phyloP scores from a whole-genome alignment of 1,140 invertebrate species.

The Pachypeltis micranthus region DNA sequence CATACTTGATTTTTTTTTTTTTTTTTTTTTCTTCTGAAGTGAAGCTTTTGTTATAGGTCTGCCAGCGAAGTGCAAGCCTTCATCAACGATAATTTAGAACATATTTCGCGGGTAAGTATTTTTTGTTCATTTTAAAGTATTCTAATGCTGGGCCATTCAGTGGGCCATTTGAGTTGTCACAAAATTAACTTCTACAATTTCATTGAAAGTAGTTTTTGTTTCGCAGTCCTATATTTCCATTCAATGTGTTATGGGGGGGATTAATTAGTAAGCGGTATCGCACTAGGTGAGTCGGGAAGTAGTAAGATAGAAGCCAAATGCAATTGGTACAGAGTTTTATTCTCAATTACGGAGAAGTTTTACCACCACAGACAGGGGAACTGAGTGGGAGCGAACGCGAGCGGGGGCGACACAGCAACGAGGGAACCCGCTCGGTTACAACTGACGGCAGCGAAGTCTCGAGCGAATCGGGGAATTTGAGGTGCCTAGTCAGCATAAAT shows the following conservation, averaged over 20 bases:
- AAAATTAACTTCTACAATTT: not conserved
- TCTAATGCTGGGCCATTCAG: not conserved
- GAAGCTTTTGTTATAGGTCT: conserved; percentile 17
- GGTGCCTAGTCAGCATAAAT: too few species aligned
- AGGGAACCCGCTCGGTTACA: too few species aligned
- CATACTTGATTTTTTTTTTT: conserved; percentile 9
- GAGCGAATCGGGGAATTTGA: too few species aligned
- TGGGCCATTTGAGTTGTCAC: not conserved
- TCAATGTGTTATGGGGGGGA: not conserved
- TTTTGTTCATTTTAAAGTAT: not conserved
- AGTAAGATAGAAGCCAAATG: too few species aligned
- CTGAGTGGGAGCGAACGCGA: too few species aligned
- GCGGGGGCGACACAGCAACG: too few species aligned
- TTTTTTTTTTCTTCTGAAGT: not conserved
- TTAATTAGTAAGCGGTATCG: not conserved
- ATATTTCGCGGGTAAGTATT: conserved; percentile 26
- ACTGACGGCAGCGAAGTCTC: too few species aligned
- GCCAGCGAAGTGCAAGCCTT: conserved; percentile 25
- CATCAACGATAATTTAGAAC: conserved; percentile 24
- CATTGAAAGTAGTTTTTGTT: not conserved
- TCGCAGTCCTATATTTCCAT: not conserved
- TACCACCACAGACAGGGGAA: too few species aligned
- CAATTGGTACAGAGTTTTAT: too few species aligned
- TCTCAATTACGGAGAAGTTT: too few species aligned
- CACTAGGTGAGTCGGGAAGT: not conserved